phyloP scores from a whole-genome alignment of 2,113 vertebrate species.

The Climacteris rufus region DNA sequence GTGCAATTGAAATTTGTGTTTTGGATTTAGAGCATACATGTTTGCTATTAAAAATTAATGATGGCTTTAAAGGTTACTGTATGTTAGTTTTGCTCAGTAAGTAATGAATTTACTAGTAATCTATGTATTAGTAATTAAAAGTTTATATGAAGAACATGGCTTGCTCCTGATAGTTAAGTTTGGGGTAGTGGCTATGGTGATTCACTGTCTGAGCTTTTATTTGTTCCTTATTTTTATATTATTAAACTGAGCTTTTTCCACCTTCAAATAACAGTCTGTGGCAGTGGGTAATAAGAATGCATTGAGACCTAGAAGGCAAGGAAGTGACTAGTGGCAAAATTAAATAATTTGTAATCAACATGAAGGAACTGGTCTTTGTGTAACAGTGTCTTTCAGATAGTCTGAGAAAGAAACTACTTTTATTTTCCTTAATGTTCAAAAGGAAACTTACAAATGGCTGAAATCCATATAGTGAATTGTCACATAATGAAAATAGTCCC shows the following conservation, averaged over 20 bases:
- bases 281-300: background rate
- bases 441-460: background rate
- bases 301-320: background rate
- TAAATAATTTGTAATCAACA: background rate
- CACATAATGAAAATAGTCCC: background rate
- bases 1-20: background rate
- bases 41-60: background rate
- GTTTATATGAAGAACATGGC: background rate
- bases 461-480: background rate
- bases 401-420: background rate
- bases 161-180: background rate
- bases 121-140: background rate
- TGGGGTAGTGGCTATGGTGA: background rate
- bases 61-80: background rate
- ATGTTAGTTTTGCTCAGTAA: background rate
- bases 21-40: background rate
- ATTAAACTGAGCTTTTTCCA: background rate
- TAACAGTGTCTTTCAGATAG: background rate
- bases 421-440: background rate
- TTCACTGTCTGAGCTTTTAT: background rate
- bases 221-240: background rate
- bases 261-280: background rate
- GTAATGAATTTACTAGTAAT: background rate
- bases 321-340: background rate
- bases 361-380: background rate